Percentiles rank a stretch among this genome's conserved stretches.
Conservation (phyloP, 1,140 invertebrate species). For the Ylistrum balloti region DNA sequence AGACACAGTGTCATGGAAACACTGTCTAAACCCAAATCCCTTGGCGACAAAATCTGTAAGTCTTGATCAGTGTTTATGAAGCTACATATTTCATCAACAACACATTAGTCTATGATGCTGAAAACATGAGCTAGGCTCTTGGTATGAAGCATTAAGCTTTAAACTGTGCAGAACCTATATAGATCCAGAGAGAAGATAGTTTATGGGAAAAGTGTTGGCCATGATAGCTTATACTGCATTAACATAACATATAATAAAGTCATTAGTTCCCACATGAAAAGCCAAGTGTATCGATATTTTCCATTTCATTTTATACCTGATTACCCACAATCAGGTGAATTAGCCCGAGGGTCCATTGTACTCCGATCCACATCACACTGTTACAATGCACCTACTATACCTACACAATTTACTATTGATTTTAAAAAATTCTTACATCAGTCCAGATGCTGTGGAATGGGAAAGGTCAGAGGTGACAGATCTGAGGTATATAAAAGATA, state of each 20-base stretch:
- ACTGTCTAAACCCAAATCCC: no score
- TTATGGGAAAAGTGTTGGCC: background rate
- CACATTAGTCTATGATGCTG: no score
- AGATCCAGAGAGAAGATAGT: background rate
- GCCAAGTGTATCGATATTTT: conserved; percentile 8
- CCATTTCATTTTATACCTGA: conserved; percentile 1
- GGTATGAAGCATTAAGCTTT: background rate
- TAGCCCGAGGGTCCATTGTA: background rate
- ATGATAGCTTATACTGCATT: background rate
- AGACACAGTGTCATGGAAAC: no score
- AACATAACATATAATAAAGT: background rate
- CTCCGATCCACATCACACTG: background rate
- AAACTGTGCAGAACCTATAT: background rate
- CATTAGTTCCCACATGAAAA: background rate
- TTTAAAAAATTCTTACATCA: background rate
- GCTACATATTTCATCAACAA: no score
- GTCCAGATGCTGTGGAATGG: background rate
- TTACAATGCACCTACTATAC: background rate
- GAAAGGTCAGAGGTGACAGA: background rate
- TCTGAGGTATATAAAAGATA: background rate
- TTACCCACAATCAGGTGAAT: conserved; percentile 18
- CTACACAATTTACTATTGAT: background rate
- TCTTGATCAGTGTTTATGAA: no score
- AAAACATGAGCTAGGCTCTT: background rate
- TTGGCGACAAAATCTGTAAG: no score